phyloP scores from a whole-genome alignment of 2,113 vertebrate species.

The Tachycineta bicolor region DNA sequence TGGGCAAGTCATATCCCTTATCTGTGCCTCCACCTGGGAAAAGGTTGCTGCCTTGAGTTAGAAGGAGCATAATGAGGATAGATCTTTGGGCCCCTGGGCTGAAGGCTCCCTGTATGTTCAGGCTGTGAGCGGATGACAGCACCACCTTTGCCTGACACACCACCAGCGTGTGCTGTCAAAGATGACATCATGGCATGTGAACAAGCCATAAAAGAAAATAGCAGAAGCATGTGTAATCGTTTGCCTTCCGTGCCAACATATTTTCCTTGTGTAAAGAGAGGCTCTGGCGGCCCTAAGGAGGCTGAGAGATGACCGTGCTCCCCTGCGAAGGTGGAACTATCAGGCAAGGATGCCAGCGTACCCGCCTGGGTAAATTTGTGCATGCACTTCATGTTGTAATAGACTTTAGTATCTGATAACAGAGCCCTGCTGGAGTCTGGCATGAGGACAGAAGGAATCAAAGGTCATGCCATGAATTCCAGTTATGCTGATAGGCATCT shows the following conservation, averaged over 20 bases:
- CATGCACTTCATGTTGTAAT: slow-evolving; percentile 54
- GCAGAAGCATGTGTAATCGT: slow-evolving; percentile 28
- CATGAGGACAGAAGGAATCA: slow-evolving; percentile 59
- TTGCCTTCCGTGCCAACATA: slow-evolving; percentile 37
- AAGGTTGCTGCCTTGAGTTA: neutral
- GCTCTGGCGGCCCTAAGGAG: slow-evolving; percentile 52
- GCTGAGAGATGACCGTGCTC: slow-evolving; percentile 30
- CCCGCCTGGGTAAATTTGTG: slow-evolving; percentile 65
- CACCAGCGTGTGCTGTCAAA: neutral
- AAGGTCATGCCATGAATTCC: slow-evolving; percentile 69
- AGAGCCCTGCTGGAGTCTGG: slow-evolving; percentile 66
- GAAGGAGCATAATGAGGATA: neutral
- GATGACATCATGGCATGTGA: slow-evolving; percentile 28
- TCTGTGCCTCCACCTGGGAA: neutral
- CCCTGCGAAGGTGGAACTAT: slow-evolving; percentile 43
- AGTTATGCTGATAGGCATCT: slow-evolving; percentile 69
- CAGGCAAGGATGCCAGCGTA: slow-evolving; percentile 49
- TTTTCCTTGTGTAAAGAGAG: slow-evolving; percentile 52
- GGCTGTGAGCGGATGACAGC: accelerated
- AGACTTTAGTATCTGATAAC: slow-evolving; percentile 61
- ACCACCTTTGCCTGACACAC: neutral
- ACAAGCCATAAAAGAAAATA: slow-evolving; percentile 20
- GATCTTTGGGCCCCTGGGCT: neutral
- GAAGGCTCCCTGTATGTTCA: neutral
- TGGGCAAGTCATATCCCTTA: neutral